Evolutionary conservation across 2,113 vertebrate species (phyloP).

Genomic region (Gobio gobio): DNA sequence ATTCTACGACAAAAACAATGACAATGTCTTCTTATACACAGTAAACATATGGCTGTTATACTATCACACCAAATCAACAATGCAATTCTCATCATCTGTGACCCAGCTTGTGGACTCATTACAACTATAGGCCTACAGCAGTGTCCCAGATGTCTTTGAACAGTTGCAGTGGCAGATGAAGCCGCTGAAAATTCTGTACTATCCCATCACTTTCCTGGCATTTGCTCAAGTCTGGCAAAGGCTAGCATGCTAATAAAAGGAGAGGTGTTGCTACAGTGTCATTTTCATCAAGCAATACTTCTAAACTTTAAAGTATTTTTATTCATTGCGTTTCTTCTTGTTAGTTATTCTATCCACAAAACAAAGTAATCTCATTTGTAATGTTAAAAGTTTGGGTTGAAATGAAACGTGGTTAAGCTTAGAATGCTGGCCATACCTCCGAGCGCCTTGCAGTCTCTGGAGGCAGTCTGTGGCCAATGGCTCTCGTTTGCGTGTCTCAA

Average conservation of each 20-base stretch:
- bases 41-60: background rate
- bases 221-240: background rate
- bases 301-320: background rate
- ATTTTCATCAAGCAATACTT: background rate
- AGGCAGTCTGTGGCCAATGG: slow-evolving; percentile 81
- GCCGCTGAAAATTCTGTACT: slow-evolving; percentile 40
- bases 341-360: background rate
- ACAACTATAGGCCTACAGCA: background rate
- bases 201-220: slow-evolving; percentile 43
- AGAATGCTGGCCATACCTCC: slow-evolving; percentile 77
- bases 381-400: background rate
- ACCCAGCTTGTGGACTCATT: background rate
- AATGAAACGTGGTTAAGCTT: background rate
- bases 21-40: background rate
- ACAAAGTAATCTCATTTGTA: background rate
- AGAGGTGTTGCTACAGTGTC: background rate
- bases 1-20: slow-evolving; percentile 72
- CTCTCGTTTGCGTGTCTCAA: slow-evolving; percentile 82
- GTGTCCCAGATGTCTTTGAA: slow-evolving; percentile 6
- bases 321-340: background rate
- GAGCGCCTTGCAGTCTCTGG: slow-evolving; percentile 82
- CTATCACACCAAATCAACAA: background rate
- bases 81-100: background rate
- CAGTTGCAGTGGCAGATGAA: slow-evolving; percentile 25
- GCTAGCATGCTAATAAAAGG: slow-evolving; percentile 17